phyloP scores from a whole-genome alignment of 2,113 vertebrate species.

The Corythaeola cristata region DNA sequence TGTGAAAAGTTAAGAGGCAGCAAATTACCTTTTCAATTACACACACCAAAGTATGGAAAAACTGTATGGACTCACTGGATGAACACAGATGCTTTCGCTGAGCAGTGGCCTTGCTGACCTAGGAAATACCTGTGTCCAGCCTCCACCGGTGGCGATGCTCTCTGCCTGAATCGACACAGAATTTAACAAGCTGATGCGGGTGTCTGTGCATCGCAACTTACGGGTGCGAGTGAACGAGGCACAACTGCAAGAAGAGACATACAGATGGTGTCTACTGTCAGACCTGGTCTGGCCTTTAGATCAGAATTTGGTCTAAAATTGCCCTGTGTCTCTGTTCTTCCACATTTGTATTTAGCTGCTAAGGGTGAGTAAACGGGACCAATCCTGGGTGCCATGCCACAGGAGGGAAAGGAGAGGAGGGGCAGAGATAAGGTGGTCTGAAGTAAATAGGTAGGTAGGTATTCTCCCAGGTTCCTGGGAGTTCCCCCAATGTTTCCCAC shows the following conservation, averaged over 20 bases:
- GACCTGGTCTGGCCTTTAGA: not conserved
- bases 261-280: not conserved
- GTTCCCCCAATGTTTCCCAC: rapidly evolving
- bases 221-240: not conserved
- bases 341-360: not conserved
- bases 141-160: not conserved
- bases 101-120: not conserved
- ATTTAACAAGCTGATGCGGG: not conserved
- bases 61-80: not conserved
- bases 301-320: not conserved
- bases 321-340: not conserved
- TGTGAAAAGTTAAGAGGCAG: not conserved
- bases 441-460: not conserved
- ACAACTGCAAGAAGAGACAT: not conserved
- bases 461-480: not conserved
- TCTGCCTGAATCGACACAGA: not conserved
- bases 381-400: not conserved
- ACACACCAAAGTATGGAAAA: not conserved
- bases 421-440: not conserved
- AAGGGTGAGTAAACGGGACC: not conserved
- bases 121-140: not conserved
- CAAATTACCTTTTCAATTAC: not conserved
- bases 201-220: not conserved
- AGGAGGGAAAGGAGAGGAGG: not conserved
- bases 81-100: not conserved